Base-by-base conservation (phyloP, 1,140 invertebrate genomes). In the Elysia chlorotica region DNA sequence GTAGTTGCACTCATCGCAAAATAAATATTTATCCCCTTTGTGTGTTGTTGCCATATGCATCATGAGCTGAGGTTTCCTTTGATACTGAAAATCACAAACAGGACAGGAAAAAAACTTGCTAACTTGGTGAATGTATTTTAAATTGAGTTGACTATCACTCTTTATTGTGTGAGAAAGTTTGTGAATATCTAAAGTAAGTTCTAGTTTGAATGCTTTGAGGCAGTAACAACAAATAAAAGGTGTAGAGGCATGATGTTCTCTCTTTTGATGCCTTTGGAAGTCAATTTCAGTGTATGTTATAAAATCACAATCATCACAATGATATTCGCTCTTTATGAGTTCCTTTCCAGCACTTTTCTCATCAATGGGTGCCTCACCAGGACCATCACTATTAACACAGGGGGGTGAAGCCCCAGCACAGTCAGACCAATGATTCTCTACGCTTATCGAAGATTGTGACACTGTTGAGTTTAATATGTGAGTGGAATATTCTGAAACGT, bases 201-300 rank as follows among this genome's bases (percentile, higher is more conserved):
- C 65, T n/a, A 53, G 37, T 21, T 41, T 35, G 28, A 67, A 67
- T 37, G 38, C 48, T 67, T 67, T 67, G 17, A 2, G 30, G 25
- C 65, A 67, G 30, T 67, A 33, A 21, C 65, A 25, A 37, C 65
- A 67, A 2, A 67, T 33, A 67, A 67, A 67, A 48, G 65, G 65
- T 37, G 53, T 33, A 21, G 19, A 30, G 3, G 19, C 65, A 33
- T 54, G 53, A 30, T 67, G 65, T 25, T 67, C 65, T 48, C 28
- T 25, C 48, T 67, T 67, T 23, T 67, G 30, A 31, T 67, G 65
- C 30, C 65, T 67, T 33, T 67, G 65, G 3, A 53, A 33, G 10
- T 67, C 65, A 2, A 48, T 23, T 41, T 67, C 65, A 25, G 28
- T 33, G 23, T 31, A 21, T 17, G 25, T 54, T 19, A 67, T 33